Evolutionary conservation across 2,888 invertebrate species (phyloP).

Genomic region (Tipula lateralis): DNA sequence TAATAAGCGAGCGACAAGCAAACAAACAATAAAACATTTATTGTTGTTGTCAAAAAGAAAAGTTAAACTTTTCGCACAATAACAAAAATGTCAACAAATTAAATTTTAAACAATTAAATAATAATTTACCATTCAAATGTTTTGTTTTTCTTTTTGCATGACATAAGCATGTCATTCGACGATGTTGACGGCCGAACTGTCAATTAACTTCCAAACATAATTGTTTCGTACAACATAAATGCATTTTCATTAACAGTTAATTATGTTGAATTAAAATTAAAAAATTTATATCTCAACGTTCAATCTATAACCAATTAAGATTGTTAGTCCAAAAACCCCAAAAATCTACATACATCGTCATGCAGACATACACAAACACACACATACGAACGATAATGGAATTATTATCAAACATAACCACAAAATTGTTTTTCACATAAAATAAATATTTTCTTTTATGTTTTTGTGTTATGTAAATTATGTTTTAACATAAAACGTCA

Average conservation of each 20-base stretch:
- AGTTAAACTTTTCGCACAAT: neutral
- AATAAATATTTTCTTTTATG: neutral
- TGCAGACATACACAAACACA: neutral
- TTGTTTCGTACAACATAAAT: neutral
- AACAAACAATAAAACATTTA: neutral
- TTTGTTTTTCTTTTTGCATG: neutral
- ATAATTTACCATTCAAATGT: neutral
- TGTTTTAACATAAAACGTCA: neutral
- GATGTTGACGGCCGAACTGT: no score
- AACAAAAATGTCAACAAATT: neutral
- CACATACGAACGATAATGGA: neutral
- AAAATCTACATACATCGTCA: neutral
- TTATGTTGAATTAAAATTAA: neutral
- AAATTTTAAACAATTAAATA: neutral
- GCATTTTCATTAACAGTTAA: neutral
- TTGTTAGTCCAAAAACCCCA: neutral
- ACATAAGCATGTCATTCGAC: no score
- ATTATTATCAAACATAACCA: conserved; percentile 11
- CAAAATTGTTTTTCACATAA: neutral
- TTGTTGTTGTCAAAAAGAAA: neutral
- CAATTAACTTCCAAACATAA: neutral
- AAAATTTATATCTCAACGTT: neutral
- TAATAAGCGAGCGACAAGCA: neutral
- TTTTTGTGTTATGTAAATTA: neutral
- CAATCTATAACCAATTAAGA: neutral